These are phyloP conservation scores for Pseudotriccus pelzelni DNA, from an alignment of 2,797 vertebrate species.

Conservation along the genomic window DNA sequence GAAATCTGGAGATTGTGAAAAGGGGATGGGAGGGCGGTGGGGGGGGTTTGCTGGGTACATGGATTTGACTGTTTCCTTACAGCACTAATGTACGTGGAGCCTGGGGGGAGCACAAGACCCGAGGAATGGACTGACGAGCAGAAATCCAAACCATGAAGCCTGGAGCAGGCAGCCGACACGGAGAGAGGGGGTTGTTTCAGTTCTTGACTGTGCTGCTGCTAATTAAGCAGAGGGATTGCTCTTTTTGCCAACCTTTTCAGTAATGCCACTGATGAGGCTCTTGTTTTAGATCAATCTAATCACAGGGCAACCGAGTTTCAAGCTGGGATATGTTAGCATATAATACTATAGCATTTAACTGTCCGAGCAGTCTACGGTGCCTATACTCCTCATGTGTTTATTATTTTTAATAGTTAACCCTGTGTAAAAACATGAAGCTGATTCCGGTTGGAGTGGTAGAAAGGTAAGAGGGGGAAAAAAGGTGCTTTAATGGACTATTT, in stretches of 20 bases:
- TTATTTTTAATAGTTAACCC: slow-evolving; percentile 30
- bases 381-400: slow-evolving; percentile 28
- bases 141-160: slow-evolving; percentile 22
- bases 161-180: neutral
- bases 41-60: neutral
- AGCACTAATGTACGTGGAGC: neutral
- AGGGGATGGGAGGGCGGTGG: neutral
- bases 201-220: slow-evolving; percentile 16
- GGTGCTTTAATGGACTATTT: slow-evolving; percentile 35
- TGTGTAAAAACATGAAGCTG: neutral
- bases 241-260: neutral
- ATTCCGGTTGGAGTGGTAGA: neutral
- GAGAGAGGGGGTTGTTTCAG: neutral
- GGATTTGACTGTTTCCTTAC: neutral
- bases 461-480: neutral
- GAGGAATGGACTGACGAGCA: neutral
- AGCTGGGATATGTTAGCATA: neutral
- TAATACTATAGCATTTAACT: slow-evolving; percentile 2
- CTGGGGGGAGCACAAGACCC: neutral
- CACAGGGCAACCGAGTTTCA: neutral
- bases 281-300: neutral
- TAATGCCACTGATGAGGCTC: neutral
- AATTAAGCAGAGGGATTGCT: neutral
- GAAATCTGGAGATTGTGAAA: neutral
- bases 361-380: slow-evolving; percentile 57